phyloP scores from a whole-genome alignment of 2,888 invertebrate genomes.

The Coenonympha arcania region DNA sequence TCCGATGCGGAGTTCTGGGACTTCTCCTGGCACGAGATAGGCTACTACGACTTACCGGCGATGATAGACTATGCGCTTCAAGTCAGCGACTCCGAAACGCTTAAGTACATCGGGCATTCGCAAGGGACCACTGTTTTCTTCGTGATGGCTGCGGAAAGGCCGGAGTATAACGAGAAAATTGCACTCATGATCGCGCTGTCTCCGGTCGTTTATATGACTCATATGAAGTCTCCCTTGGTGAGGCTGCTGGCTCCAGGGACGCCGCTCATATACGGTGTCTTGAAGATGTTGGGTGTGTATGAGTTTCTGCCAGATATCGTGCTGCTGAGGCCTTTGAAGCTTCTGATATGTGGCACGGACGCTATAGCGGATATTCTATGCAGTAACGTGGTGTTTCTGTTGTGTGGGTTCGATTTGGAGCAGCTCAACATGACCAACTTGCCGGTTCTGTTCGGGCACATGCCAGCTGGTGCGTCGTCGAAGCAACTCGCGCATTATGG shows the following conservation, averaged over 20 bases:
- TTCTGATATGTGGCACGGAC: conserved; percentile 56
- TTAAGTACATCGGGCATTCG: conserved; percentile 82
- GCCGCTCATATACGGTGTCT: conserved; percentile 34
- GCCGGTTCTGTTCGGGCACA: conserved; percentile 69
- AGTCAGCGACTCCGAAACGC: conserved; percentile 61
- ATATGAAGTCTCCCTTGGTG: conserved; percentile 50
- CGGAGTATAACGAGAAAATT: conserved; percentile 74
- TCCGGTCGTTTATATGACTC: conserved; percentile 71
- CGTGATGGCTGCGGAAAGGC: conserved; percentile 68
- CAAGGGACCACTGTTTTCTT: conserved; percentile 77
- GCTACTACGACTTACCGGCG: conserved; percentile 82
- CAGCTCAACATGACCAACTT: conserved; percentile 75
- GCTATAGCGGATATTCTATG: conserved; percentile 70
- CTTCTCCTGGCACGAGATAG: conserved; percentile 88
- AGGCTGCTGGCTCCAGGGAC: conserved; percentile 43
- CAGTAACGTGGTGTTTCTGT: conserved; percentile 73
- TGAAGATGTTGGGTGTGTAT: conserved; percentile 63
- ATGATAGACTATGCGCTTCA: conserved; percentile 81
- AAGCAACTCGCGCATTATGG: conserved; percentile 72
- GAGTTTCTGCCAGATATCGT: conserved; percentile 78
- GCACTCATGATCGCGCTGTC: conserved; percentile 71
- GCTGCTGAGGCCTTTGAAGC: conserved; percentile 61
- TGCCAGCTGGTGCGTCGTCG: conserved; percentile 71
- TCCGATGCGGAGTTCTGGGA: conserved; percentile 74
- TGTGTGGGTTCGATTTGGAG: conserved; percentile 72